Evolutionary conservation across 2,113 vertebrate genomes (phyloP), one percentile per base, ranked within the genome.

Genomic region (Cnemophilus loriae): DNA sequence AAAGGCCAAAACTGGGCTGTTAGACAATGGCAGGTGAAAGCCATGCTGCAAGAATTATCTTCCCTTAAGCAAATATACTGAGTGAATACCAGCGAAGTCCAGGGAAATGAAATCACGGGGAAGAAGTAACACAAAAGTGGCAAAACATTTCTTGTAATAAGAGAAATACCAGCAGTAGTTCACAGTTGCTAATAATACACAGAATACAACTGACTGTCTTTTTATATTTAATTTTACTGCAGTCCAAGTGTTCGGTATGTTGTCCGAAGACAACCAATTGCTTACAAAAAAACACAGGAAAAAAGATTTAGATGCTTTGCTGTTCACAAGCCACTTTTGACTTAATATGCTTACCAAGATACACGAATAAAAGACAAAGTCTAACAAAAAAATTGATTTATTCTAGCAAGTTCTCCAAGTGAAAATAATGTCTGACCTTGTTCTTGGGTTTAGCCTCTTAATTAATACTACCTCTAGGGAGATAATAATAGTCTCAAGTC

Each of bases 401-500:
- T 67, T 90, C 17, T 73, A 87, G 70, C 10, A 65, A 76, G 46
- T 32, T 88, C 20, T 73, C 20, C 23, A 82, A 63, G 39, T 16
- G 6, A 67, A 69, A 83, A 41, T 59, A 77, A 37, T 3, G 5
- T 42, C 26, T 78, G 75, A 87, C 60, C 9, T 94, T 67, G 17
- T 23, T 60, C 47, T 63, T n/a, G 1, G 13, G 20, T 86, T 94
- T 75, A 86, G 30, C 22, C 13, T 92, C 39, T 84, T 74, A 94
- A 91, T 89, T 89, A 90, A 70, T 52, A 59, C 20, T 67, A 79
- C 35, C 64, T 90, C 79, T 86, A 81, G 35, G 39, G 52, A 84
- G 35, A 53, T 16, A 84, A 18, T 37, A 90, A 57, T 39, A 46
- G 35, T 73, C 11, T 8, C 26, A 76, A 73, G n/a, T 65, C 63